phyloP scores from a whole-genome alignment of 2,888 invertebrate species.

The Corythucha ciliata region DNA sequence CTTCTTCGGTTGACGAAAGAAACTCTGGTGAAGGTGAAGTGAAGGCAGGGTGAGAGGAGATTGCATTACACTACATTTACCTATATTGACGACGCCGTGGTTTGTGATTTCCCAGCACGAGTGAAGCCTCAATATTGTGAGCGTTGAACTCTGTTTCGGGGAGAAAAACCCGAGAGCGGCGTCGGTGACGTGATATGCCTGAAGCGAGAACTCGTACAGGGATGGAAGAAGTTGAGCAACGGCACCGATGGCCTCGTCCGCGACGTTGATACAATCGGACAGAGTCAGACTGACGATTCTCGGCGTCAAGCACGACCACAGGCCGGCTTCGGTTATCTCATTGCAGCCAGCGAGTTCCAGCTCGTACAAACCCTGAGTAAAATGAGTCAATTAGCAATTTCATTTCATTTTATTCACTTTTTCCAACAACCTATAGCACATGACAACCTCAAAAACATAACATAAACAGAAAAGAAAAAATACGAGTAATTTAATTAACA shows the following conservation, averaged over 20 bases:
- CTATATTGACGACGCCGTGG: constrained; percentile 92
- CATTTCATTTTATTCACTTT: no score
- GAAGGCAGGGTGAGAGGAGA: background rate
- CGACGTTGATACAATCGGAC: constrained; percentile 95
- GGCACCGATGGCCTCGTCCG: constrained; percentile 92
- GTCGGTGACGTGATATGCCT: constrained; percentile 95
- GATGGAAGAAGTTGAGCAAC: constrained; percentile 88
- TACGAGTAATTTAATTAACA: no score
- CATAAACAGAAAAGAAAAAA: no score
- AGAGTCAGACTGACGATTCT: constrained; percentile 85
- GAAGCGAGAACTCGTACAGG: constrained; percentile 84
- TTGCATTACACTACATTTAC: constrained; percentile 43
- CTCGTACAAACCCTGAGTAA: constrained; percentile 69
- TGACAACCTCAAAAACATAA: background rate
- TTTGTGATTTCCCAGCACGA: constrained; percentile 97
- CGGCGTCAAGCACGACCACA: constrained; percentile 90
- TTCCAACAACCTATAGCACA: no score
- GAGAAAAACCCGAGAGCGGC: constrained; percentile 90
- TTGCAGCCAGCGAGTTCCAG: constrained; percentile 92
- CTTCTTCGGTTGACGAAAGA: background rate
- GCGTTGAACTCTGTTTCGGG: constrained; percentile 81
- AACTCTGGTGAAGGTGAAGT: background rate
- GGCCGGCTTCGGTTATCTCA: constrained; percentile 90
- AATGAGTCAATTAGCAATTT: background rate
- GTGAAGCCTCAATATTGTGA: constrained; percentile 78